Conservation (phyloP, 2,113 vertebrate species). For the Taurulus bubalis region DNA sequence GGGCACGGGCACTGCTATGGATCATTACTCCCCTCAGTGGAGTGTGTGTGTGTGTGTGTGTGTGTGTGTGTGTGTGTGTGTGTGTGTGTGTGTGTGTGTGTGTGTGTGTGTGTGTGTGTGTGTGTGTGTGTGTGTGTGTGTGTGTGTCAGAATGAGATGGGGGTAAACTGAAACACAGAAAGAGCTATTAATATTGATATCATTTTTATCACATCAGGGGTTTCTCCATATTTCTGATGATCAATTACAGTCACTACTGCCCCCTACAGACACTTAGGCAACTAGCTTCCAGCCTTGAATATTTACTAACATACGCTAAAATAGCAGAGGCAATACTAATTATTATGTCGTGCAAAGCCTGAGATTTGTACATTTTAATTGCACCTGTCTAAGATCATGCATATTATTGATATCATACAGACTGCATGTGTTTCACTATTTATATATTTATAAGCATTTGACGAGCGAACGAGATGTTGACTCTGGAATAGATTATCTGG, state of each 20-base stretch:
- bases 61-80: background rate
- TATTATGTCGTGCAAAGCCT: background rate
- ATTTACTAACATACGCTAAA: slow-evolving; percentile 5
- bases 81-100: slow-evolving; percentile 30
- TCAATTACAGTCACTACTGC: slow-evolving; percentile 67
- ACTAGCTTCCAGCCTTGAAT: slow-evolving; percentile 7
- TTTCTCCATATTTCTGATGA: slow-evolving; percentile 50
- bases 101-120: slow-evolving; percentile 43
- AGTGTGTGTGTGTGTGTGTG: slow-evolving; percentile 42
- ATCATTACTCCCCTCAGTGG: slow-evolving; percentile 79
- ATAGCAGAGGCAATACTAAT: background rate
- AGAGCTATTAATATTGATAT: slow-evolving; percentile 72
- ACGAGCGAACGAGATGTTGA: background rate
- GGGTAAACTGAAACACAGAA: slow-evolving; percentile 37
- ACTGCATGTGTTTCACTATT: background rate
- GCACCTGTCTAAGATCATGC: background rate
- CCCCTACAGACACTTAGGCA: slow-evolving; percentile 70
- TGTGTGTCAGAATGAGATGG: slow-evolving; percentile 55
- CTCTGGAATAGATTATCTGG: background rate
- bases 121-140: slow-evolving; percentile 35
- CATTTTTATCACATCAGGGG: slow-evolving; percentile 45
- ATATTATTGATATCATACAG: background rate
- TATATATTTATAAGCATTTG: background rate
- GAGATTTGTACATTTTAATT: background rate
- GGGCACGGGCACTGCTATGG: slow-evolving; percentile 83